phyloP scores from a whole-genome alignment of 1,140 invertebrate species.

The Phortica variegata region DNA sequence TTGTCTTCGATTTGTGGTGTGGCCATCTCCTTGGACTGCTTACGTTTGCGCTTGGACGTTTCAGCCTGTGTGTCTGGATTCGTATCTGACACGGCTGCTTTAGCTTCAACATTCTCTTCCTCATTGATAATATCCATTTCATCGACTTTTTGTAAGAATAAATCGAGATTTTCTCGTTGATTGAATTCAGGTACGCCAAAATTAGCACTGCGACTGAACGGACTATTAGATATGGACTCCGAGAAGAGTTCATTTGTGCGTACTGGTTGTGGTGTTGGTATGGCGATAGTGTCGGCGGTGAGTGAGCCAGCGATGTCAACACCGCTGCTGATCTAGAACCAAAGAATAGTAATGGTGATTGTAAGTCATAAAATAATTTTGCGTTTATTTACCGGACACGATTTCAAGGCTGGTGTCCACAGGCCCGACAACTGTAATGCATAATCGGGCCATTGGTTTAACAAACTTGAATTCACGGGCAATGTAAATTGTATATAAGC shows the following conservation, averaged over 20 bases:
- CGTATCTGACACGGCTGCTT: background rate
- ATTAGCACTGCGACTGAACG: constrained; percentile 33
- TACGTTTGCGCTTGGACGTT: background rate
- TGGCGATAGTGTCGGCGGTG: constrained; percentile 57
- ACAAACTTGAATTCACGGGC: constrained; percentile 81
- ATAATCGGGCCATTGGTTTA: constrained; percentile 87
- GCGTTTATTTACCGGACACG: constrained; percentile 62
- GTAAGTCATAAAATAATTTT: background rate
- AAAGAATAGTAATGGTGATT: constrained; percentile 10
- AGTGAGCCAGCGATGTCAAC: constrained; percentile 74
- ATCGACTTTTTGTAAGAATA: constrained; percentile 48
- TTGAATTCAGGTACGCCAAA: constrained; percentile 32
- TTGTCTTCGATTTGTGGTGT: constrained; percentile 21
- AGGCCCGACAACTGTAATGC: constrained; percentile 81
- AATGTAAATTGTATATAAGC: constrained; percentile 75
- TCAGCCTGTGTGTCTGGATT: background rate
- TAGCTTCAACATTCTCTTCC: constrained; percentile 13
- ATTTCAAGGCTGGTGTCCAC: constrained; percentile 75
- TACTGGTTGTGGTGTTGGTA: constrained; percentile 56
- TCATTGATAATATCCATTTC: constrained; percentile 47
- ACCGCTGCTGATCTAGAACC: constrained; percentile 58
- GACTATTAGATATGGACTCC: constrained; percentile 52
- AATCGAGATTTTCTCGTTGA: constrained; percentile 40
- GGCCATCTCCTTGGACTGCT: constrained; percentile 16
- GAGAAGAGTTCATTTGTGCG: constrained; percentile 50